Evolutionary conservation across 2,797 vertebrate species (phyloP).

Genomic region (Sebastes alutus): DNA sequence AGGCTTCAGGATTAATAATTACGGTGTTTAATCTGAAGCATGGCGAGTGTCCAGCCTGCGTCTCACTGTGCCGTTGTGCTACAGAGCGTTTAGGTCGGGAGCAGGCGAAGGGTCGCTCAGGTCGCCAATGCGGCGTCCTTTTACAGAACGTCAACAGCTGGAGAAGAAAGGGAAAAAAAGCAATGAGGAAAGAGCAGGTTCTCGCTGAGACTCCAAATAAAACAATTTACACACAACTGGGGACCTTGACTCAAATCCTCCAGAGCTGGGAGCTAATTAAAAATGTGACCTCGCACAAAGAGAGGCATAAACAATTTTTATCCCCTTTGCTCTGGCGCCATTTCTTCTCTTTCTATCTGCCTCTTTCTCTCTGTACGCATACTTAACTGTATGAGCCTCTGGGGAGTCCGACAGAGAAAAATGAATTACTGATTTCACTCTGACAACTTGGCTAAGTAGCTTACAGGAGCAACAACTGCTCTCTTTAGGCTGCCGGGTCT

Average conservation of each 20-base stretch:
- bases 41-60: constrained; percentile 45
- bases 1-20: constrained; percentile 70
- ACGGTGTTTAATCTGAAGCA: constrained; percentile 61
- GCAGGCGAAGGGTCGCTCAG: background rate
- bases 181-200: constrained; percentile 23
- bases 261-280: constrained; percentile 69
- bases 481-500: background rate
- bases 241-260: constrained; percentile 57
- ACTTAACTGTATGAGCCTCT: constrained; percentile 7
- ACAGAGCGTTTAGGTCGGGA: constrained; percentile 9
- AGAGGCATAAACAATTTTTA: constrained; percentile 56
- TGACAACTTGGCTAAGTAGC: constrained; percentile 32
- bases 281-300: constrained; percentile 65
- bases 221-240: constrained; percentile 64
- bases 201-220: constrained; percentile 63
- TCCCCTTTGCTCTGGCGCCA: constrained; percentile 26
- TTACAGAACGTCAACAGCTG: constrained; percentile 30
- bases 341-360: constrained; percentile 18
- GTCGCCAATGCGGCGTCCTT: constrained; percentile 16
- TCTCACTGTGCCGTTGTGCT: constrained; percentile 16
- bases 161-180: background rate
- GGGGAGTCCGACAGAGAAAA: constrained; percentile 17
- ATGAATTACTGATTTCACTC: constrained; percentile 40
- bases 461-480: constrained; percentile 16
- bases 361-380: background rate